Conservation (phyloP, 2,797 vertebrate genomes). For the Rhadinocentrus ornatus region DNA sequence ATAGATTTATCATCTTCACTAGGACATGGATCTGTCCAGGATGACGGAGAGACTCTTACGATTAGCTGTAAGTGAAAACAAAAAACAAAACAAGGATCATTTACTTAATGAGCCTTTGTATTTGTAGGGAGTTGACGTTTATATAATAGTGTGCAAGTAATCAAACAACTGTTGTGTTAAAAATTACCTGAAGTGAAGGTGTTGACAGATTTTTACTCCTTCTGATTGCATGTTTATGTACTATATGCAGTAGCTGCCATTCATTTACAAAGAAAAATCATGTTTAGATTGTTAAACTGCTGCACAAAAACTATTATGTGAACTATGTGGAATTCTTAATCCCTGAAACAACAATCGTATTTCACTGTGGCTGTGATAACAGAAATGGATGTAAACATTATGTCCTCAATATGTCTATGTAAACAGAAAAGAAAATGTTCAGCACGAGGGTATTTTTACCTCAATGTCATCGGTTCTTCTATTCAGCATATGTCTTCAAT, state of each 20-base stretch:
- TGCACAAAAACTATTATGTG: background rate
- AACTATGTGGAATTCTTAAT: background rate
- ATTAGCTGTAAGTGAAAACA: conserved; percentile 86
- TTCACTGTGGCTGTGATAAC: background rate
- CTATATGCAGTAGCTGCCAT: background rate
- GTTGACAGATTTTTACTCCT: background rate
- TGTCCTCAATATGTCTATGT: no score
- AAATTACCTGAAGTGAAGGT: background rate
- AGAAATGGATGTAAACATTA: background rate
- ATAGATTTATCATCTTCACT: background rate
- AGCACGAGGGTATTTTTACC: no score
- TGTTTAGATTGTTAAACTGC: background rate
- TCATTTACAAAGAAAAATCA: background rate
- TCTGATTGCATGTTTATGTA: background rate
- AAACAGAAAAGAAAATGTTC: no score
- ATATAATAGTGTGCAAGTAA: background rate
- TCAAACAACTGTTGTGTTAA: background rate
- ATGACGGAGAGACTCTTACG: conserved; percentile 91
- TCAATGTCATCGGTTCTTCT: background rate
- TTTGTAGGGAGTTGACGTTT: background rate
- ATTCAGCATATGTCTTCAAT: background rate
- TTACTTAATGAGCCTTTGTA: background rate
- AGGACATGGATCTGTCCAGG: conserved; percentile 93
- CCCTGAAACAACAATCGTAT: background rate
- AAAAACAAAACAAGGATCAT: background rate